A percentile compares a stretch with the other conserved stretches of the same genome.
Evolutionary conservation across 2,888 invertebrate species (phyloP).

Genomic region (Vandiemenella viatica): DNA sequence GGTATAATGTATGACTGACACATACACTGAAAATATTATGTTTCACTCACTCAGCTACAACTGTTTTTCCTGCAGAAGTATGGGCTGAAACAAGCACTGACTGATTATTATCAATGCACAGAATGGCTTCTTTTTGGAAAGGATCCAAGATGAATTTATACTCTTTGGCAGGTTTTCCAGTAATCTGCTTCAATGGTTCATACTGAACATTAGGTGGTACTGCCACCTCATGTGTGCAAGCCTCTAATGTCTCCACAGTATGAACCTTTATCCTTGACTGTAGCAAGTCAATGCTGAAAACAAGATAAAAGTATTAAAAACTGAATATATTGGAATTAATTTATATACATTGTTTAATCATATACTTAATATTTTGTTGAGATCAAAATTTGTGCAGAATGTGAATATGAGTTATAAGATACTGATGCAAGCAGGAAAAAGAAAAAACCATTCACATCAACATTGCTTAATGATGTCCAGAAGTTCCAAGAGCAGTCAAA

Average conservation of each 20-base stretch:
- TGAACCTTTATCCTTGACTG: constrained; percentile 74
- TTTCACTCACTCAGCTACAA: constrained; percentile 75
- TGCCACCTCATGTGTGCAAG: constrained; percentile 93
- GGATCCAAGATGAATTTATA: constrained; percentile 93
- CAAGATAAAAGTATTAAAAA: not conserved
- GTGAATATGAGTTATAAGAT: no score
- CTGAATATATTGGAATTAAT: not conserved
- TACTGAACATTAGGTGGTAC: constrained; percentile 79
- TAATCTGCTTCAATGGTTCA: constrained; percentile 37
- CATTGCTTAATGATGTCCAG: not conserved
- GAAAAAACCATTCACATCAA: not conserved
- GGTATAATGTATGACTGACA: no score
- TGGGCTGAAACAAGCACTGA: constrained; percentile 98
- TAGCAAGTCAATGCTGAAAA: constrained; percentile 32
- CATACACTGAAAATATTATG: no score
- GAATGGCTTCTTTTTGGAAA: constrained; percentile 92
- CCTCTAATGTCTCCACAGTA: constrained; percentile 75
- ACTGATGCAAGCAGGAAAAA: not conserved
- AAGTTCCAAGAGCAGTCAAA: no score
- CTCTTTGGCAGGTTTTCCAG: constrained; percentile 65
- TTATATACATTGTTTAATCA: no score
- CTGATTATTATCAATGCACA: constrained; percentile 94
- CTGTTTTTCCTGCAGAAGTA: constrained; percentile 98
- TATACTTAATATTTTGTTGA: no score
- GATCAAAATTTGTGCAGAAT: no score